Evolutionary conservation across 2,113 vertebrate genomes (phyloP).

Genomic region (Todiramphus chloris): DNA sequence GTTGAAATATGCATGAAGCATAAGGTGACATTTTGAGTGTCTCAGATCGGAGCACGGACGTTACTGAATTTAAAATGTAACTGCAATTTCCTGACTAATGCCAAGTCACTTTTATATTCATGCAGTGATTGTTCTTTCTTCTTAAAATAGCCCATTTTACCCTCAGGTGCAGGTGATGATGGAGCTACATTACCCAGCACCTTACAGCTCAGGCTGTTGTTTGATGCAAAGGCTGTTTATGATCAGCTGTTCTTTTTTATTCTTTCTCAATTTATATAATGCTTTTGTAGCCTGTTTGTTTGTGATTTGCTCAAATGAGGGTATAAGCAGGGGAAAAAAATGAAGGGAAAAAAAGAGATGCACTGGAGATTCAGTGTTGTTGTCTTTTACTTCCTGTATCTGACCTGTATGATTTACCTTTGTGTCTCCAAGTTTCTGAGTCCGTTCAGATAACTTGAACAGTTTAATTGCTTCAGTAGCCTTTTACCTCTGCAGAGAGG

Average conservation of each 20-base stretch:
- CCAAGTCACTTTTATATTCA: slow-evolving; percentile 31
- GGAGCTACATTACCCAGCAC: neutral
- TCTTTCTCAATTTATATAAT: neutral
- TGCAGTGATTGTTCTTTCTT: slow-evolving; percentile 25
- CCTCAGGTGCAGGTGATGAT: neutral
- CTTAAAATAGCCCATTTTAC: slow-evolving; percentile 8
- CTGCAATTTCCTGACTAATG: slow-evolving; percentile 49
- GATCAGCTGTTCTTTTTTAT: neutral
- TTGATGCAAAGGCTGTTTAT: neutral
- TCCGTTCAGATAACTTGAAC: neutral
- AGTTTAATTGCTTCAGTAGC: neutral
- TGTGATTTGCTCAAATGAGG: neutral
- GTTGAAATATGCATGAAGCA: slow-evolving; percentile 34
- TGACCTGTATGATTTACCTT: neutral
- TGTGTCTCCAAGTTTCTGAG: neutral
- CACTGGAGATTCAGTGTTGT: neutral
- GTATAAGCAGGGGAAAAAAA: neutral
- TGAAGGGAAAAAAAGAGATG: neutral
- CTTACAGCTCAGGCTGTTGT: rapidly evolving
- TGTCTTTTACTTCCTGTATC: neutral
- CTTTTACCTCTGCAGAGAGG: neutral
- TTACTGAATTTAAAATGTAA: slow-evolving; percentile 41
- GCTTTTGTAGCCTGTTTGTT: neutral
- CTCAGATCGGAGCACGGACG: slow-evolving; percentile 18
- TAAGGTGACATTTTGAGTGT: slow-evolving; percentile 52